Evolutionary conservation across 2,113 vertebrate genomes (phyloP), one percentile per base, ranked within the genome.

Genomic region (Speoplatyrhinus poulsoni): DNA sequence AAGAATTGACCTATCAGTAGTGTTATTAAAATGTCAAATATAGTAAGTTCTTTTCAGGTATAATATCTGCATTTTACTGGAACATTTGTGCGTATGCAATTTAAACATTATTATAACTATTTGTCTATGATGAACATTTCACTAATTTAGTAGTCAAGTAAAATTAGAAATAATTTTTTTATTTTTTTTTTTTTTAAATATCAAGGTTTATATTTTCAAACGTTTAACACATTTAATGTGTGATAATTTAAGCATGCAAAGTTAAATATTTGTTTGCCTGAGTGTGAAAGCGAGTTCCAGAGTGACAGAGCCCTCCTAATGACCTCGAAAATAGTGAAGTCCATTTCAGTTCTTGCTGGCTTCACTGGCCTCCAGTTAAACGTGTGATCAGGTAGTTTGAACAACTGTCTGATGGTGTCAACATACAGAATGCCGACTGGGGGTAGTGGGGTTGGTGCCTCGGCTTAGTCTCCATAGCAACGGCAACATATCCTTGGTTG

Each of bases 381-480:
- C 90, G 93, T 95, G 94, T 95, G 94, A 96, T 96, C 95, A 96
- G 95, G 94, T 95, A 95, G 92, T 96, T 95, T 95, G 59, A 87
- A 83, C 16, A 95, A 93, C 91, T 88, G 94, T 92, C 93, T 94
- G 95, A 93, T 87, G 93, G 92, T 95, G 94, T 95, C 95, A 95
- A 95, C 94, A 94, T 90, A 89, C 93, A 93, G 94, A 96, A 94
- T 92, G 93, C 93, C 93, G 91, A 81, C 73, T 73, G 78, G 69
- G 62, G 79, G 80, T 72, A 91, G 10, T 26, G 63, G 62, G 62
- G 85, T 79, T 68, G 70, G 58, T 77, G 81, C 79, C 83, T 79
- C 32, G 93, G 95, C 96, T 98, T 97, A 97, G 95, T 98, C 93
- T 94, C 95, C 95, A 97, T 97, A 92, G 96, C 94, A 98, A 96